Conservation (phyloP, 2,888 invertebrate genomes). For the Conomelus anceps region DNA sequence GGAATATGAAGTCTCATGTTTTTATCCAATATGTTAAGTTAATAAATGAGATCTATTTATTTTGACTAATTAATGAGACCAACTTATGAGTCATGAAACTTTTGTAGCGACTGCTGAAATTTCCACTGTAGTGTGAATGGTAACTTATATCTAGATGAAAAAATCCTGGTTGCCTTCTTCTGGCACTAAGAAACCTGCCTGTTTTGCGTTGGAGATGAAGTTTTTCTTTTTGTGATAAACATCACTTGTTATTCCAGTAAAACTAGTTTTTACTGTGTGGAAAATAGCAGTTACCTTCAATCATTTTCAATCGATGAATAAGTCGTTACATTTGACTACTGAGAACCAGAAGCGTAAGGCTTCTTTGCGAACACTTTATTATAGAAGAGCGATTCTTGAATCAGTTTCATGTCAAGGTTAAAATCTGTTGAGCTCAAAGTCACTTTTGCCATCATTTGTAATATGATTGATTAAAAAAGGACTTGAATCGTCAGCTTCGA, state of each 20-base stretch:
- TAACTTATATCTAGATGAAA: no score
- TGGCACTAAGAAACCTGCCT: background rate
- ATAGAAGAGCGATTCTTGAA: background rate
- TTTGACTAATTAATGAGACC: no score
- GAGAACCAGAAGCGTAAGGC: no score
- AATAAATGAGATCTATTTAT: no score
- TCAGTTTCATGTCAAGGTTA: background rate
- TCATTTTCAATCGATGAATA: background rate
- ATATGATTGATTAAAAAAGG: background rate
- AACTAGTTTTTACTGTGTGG: background rate
- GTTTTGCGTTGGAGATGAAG: background rate
- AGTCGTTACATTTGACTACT: background rate
- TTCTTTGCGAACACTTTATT: no score
- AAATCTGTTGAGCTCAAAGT: background rate
- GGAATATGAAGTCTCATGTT: background rate
- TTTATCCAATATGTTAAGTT: no score
- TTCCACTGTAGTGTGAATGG: background rate
- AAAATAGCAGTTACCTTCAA: background rate
- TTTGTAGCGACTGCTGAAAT: no score
- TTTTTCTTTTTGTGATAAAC: background rate
- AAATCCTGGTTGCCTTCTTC: background rate
- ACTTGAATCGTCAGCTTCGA: background rate
- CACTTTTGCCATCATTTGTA: background rate
- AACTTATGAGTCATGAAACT: no score
- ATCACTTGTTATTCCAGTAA: background rate